Base-by-base conservation (phyloP, 2,113 vertebrate genomes). In the Penelope pileata region DNA sequence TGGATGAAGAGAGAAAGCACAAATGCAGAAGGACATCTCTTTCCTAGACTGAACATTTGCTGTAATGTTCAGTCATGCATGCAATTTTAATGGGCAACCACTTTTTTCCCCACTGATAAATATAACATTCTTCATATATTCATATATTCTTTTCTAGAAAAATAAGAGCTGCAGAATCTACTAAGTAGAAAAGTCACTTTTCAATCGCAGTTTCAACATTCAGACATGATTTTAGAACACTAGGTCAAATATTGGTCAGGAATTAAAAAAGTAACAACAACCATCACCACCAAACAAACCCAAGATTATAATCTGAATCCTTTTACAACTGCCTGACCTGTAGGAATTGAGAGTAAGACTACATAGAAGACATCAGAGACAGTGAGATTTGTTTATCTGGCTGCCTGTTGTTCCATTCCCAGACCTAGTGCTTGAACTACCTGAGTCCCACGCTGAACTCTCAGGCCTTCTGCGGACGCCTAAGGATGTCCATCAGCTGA, bases 131-230 rank as follows among this genome's bases (percentile, higher is more conserved):
- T 75, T 47, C 5, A 27, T 7, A 30, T 2, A 78, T n/a, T n/a
- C n/a, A n/a, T n/a, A n/a, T n/a, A n/a, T n/a, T n/a, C 2, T 66
- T 85, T 70, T 7, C 1, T 3, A 1, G 2, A 7, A 3, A 2
- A 63, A 3, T 48, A 70, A 7, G 7, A 77, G 40, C 14, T 22
- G 10, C 12, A 19, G 60, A 42, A 30, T n/a, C 56, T 30, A n/a
- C 22, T 30, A 45, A 26, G 38, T 11, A 59, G 17, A 58, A 73
- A 38, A 22, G 12, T 26, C 73, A 24, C 22, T 86, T 64, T 58
- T 51, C 29, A 50, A 70, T 40, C 9, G n/a, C 21, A 43, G 7
- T 42, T 54, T 58, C 50, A 78, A 38, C 9, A 45, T 7, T 60
- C 30, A 9, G 16, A 27, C 6, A 4, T 16, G 6, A 34, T 21